A percentile compares a stretch with the other conserved stretches of the same genome.
Conservation (phyloP, 2,888 invertebrate species). For the Mythimna pallens region DNA sequence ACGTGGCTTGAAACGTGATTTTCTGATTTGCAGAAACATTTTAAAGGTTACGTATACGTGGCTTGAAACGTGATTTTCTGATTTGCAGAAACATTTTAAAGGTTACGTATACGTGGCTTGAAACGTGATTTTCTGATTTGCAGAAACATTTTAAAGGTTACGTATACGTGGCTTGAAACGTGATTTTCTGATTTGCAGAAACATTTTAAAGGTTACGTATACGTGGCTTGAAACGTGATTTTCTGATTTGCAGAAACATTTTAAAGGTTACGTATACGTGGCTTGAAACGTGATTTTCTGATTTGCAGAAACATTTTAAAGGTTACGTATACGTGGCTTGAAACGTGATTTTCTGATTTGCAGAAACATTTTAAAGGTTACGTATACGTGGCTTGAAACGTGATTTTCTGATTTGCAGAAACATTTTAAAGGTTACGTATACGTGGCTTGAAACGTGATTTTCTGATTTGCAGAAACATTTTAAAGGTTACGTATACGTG, state of each 20-base stretch:
- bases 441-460: neutral
- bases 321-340: too few species aligned
- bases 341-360: neutral
- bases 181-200: neutral
- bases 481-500: too few species aligned
- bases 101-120: too few species aligned
- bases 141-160: neutral
- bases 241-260: neutral
- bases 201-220: neutral
- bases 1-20: neutral
- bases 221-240: neutral
- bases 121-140: neutral
- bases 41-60: too few species aligned
- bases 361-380: neutral
- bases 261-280: too few species aligned
- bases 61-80: neutral
- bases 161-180: too few species aligned
- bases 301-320: neutral
- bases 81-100: neutral
- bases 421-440: neutral
- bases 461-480: neutral
- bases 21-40: neutral
- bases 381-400: too few species aligned
- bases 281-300: neutral
- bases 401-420: neutral